phyloP scores from a whole-genome alignment of 2,797 vertebrate species.

The Acanthis flammea region DNA sequence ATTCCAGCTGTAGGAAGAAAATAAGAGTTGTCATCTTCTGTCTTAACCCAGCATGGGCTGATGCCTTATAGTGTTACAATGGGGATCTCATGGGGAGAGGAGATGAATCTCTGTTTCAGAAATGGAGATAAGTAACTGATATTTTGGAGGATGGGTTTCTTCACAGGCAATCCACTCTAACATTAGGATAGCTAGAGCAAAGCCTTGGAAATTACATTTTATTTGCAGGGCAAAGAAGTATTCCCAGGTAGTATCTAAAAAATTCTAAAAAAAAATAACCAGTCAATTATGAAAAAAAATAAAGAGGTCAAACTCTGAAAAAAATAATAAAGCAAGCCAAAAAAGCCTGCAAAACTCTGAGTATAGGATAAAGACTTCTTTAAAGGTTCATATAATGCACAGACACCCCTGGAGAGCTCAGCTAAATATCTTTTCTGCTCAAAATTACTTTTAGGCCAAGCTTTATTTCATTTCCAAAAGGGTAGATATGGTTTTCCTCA shows the following conservation, averaged over 20 bases:
- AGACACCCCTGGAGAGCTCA: neutral
- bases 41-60: neutral
- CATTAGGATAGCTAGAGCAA: neutral
- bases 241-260: neutral
- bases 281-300: neutral
- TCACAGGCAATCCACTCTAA: neutral
- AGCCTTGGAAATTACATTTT: neutral
- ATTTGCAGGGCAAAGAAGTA: neutral
- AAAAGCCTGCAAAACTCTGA: neutral
- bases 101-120: neutral
- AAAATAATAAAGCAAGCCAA: neutral
- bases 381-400: neutral
- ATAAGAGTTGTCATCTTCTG: neutral
- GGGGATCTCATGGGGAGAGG: neutral
- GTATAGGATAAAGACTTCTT: neutral
- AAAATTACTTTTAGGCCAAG: neutral
- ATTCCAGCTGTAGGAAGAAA: neutral
- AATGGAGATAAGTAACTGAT: neutral
- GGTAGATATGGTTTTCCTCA: neutral
- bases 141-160: neutral
- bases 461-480: neutral
- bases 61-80: neutral
- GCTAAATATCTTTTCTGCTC: neutral
- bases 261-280: neutral
- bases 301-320: neutral